A percentile compares a stretch with the other conserved stretches of the same genome.
Evolutionary conservation across 2,888 invertebrate species (phyloP).

Genomic region (Nomada hirtipes): DNA sequence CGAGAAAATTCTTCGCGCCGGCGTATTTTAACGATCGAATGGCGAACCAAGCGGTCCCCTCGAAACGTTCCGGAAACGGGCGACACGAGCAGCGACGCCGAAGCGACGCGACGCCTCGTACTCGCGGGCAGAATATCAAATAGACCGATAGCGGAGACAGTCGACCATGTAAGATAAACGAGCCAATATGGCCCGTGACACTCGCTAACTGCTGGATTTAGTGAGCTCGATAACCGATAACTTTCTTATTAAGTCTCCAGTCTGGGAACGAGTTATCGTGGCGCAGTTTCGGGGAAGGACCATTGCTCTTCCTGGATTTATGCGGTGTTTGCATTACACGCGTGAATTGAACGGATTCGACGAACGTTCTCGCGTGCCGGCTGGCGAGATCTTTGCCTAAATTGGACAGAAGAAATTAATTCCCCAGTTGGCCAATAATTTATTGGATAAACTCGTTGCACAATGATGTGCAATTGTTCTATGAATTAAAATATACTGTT

Average conservation of each 20-base stretch:
- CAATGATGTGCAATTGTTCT: no score
- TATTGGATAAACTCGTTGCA: not conserved
- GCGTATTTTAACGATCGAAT: no score
- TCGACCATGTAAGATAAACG: constrained; percentile 80
- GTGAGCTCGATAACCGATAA: constrained; percentile 78
- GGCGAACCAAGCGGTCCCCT: constrained; percentile 34
- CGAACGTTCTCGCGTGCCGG: not conserved
- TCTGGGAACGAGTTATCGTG: constrained; percentile 63
- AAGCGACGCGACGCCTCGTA: constrained; percentile 21
- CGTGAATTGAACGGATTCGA: constrained; percentile 20
- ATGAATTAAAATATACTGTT: no score
- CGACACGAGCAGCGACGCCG: constrained; percentile 55
- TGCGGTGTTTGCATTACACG: constrained; percentile 31
- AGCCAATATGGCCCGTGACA: constrained; percentile 78
- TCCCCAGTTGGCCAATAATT: not conserved
- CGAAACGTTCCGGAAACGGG: constrained; percentile 55
- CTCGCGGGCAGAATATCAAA: constrained; percentile 77
- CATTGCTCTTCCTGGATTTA: constrained; percentile 54
- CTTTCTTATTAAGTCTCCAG: constrained; percentile 77
- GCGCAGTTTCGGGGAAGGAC: constrained; percentile 38
- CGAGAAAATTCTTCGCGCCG: no score
- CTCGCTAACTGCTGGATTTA: constrained; percentile 79
- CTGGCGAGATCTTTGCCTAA: not conserved
- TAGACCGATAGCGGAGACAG: constrained; percentile 75
- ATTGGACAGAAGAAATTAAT: not conserved